A percentile compares a stretch with the other conserved stretches of the same genome.
Evolutionary conservation across 1,140 invertebrate genomes (phyloP).

Genomic region (Drosophila sechellia): DNA sequence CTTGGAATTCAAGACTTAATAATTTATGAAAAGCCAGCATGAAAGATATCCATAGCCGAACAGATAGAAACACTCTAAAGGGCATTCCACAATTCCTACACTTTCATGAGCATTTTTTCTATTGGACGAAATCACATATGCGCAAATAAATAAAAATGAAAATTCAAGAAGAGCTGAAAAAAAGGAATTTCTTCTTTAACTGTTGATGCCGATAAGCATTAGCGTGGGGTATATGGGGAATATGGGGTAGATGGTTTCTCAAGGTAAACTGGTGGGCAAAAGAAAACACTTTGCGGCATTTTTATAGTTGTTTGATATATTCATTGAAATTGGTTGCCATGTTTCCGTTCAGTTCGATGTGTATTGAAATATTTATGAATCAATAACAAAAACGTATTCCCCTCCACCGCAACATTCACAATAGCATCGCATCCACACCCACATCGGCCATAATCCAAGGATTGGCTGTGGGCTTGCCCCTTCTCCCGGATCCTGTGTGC

Average conservation of each 20-base stretch:
- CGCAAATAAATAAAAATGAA: conserved; percentile 83
- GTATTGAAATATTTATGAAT: conserved; percentile 82
- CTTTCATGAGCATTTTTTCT: not conserved
- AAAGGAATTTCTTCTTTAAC: conserved; percentile 65
- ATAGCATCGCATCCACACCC: not conserved
- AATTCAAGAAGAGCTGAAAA: conserved; percentile 64
- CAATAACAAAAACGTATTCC: conserved; percentile 72
- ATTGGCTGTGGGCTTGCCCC: not conserved
- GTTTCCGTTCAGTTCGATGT: conserved; percentile 44
- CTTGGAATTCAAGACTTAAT: too few relatives aligned
- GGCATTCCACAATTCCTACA: conserved; percentile 1
- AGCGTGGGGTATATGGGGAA: conserved; percentile 9
- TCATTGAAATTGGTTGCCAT: conserved; percentile 76
- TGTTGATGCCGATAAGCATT: conserved; percentile 74
- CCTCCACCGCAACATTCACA: conserved; percentile 5
- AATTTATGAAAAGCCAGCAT: too few relatives aligned
- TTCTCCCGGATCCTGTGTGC: not conserved
- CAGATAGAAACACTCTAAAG: not conserved
- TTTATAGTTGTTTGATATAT: conserved; percentile 82
- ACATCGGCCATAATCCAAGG: conserved; percentile 10
- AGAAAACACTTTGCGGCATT: conserved; percentile 81
- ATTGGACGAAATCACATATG: conserved; percentile 72
- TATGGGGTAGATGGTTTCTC: conserved; percentile 13
- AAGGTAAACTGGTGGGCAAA: conserved; percentile 62
- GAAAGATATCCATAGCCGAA: not conserved